phyloP scores from a whole-genome alignment of 2,797 vertebrate genomes.

The Myotis vivesi region DNA sequence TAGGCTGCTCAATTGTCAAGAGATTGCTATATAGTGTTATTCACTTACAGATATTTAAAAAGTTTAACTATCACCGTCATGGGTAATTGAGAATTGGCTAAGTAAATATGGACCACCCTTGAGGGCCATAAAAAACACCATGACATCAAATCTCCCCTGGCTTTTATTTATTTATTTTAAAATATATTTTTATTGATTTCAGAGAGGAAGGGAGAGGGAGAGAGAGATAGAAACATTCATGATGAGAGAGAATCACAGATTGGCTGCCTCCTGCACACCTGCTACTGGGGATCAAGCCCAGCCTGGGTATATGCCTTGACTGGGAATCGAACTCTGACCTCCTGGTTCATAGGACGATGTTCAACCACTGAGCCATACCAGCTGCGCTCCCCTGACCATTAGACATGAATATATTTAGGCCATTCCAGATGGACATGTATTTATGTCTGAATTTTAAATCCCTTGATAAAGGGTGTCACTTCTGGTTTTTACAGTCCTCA shows the following conservation, averaged over 20 bases:
- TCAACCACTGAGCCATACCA: too few species aligned
- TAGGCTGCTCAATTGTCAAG: neutral
- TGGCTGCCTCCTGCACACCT: too few species aligned
- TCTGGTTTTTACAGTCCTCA: neutral
- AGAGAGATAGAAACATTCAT: too few species aligned
- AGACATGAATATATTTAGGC: constrained; percentile 34
- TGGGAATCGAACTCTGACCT: too few species aligned
- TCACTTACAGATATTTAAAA: constrained; percentile 13
- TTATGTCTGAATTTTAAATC: constrained; percentile 25
- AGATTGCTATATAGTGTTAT: neutral
- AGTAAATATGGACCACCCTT: neutral
- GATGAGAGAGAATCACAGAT: too few species aligned
- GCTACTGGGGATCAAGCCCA: too few species aligned
- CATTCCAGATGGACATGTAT: neutral
- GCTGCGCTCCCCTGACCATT: neutral
- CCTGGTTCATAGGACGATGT: too few species aligned
- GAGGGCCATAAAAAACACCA: neutral
- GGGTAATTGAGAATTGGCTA: neutral
- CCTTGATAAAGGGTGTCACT: neutral
- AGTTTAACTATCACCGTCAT: neutral
- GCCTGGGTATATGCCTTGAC: too few species aligned
- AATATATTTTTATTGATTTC: too few species aligned
- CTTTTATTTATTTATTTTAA: neutral
- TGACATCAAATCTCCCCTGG: neutral
- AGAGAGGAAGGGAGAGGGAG: too few species aligned